Evolutionary conservation across 2,888 invertebrate genomes (phyloP), one percentile per base, ranked within the genome.

Genomic region (Tachina fera): DNA sequence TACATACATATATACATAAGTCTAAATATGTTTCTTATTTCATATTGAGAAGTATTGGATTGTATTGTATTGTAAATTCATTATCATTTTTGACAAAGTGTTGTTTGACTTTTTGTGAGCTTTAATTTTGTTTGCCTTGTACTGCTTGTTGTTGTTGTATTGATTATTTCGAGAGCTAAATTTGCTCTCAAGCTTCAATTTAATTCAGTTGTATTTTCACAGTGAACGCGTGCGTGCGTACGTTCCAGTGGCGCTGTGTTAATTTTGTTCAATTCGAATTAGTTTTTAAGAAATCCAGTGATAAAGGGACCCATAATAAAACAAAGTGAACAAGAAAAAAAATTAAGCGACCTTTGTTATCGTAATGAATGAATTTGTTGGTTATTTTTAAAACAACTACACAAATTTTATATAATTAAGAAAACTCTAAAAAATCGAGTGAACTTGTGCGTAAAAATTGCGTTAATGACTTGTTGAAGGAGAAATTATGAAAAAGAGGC

Each of bases 151-250:
- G 56, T 74, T 72, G 47, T 67, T 65, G 58, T 77, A 77, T 77
- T 83, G 75, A 67, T 83, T 72, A 60, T 67, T 71, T 49, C 43
- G 78, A 81, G 83, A 79, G 86, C 75, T 83, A 45, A 79, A 67
- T 65, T 75, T 51, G n/a, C 71, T 72, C 83, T 83, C 72, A 53
- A 83, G 86, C 75, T 81, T 16, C 16, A 58, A 41, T 67, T 56
- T 41, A 58, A 53, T 70, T 87, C 79, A 87, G 87, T 87, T 82
- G 76, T 77, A 83, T 84, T 87, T 87, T 82, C 82, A 79, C 83
- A 87, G 87, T 84, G 87, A 85, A 84, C 87, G 87, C 84, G 87
- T 87, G 81, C 87, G 82, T 82, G 83, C 76, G 81, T 86, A 86
- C 86, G 86, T 83, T 86, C 13, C 43, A 58, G 86, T 86, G 86